Evolutionary conservation across 2,113 vertebrate species (phyloP).

Genomic region (Pseudois nayaur): DNA sequence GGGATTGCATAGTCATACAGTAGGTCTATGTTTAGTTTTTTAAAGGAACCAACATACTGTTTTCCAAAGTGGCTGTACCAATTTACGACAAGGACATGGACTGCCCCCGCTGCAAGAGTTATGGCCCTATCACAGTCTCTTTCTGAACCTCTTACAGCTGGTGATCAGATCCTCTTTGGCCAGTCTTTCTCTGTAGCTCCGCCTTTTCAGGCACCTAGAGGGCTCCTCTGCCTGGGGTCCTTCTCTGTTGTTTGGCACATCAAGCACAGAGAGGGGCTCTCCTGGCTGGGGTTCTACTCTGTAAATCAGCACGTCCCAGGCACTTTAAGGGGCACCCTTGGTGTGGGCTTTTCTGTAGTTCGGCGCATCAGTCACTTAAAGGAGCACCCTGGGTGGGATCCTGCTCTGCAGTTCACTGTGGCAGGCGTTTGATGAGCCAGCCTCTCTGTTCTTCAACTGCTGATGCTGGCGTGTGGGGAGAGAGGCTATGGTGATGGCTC

Average conservation of each 20-base stretch:
- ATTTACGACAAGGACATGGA: neutral
- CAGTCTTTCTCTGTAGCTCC: neutral
- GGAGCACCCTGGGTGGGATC: neutral
- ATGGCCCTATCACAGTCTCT: neutral
- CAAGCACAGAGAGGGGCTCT: neutral
- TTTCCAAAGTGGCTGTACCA: neutral
- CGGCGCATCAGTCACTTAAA: rapidly evolving
- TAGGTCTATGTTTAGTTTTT: neutral
- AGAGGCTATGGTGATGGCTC: neutral
- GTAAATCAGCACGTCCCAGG: neutral
- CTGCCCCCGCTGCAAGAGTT: rapidly evolving
- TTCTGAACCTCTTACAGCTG: neutral
- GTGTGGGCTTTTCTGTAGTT: neutral
- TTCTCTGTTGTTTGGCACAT: neutral
- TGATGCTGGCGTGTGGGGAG: rapidly evolving
- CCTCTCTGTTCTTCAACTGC: neutral
- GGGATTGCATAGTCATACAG: neutral
- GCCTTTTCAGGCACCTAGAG: neutral
- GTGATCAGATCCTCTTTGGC: neutral
- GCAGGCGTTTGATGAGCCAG: neutral
- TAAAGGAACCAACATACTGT: neutral
- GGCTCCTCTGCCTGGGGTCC: neutral
- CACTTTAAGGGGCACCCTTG: neutral
- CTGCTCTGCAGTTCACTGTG: neutral
- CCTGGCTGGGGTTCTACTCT: neutral